Evolutionary conservation across 2,797 vertebrate species (phyloP), one percentile per base, ranked within the genome.

Genomic region (Ibycter americanus): DNA sequence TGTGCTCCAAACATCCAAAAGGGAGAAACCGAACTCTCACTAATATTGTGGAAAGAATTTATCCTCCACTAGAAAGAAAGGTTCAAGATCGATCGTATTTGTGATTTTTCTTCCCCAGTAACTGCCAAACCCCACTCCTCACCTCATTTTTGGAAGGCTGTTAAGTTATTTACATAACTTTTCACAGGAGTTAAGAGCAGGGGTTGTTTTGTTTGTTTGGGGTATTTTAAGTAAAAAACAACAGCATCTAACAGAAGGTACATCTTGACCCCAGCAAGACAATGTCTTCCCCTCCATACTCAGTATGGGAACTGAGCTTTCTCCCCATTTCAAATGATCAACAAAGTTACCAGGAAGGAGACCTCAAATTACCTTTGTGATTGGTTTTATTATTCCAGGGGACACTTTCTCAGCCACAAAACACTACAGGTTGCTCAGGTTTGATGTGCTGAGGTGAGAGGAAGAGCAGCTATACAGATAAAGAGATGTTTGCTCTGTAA

Each of bases 401-500:
- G 22, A 52, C 5, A 7, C 81, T 72, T 83, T 85, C 94, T 52
- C 38, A 66, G 44, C 54, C 42, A 65, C 68, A 66, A 66, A 71
- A 49, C 65, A n/a, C 63, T 76, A 44, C 4, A 4, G 32, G 63
- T 54, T 68, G 18, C 61, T 87, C 51, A 59, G 38, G 34, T 87
- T 72, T 85, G 36, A 93, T 44, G 26, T 63, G 58, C 51, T 80
- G 65, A 85, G 66, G 52, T 54, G 52, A 87, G 32, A 86, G 31
- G 38, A 58, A 72, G 51, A 82, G 31, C 38, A 86, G 21, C 52
- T 61, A 8, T 3, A 47, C 27, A 56, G 90, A 72, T 62, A 89
- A 84, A 92, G 52, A 80, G 36, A 42, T 67, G 59, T 54, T 68
- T 90, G 49, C 40, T 89, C 77, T 72, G 27, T 84, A 94, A 47